A percentile compares a stretch with the other conserved stretches of the same genome.
Conservation (phyloP, 2,113 vertebrate species). For the Sorex fumeus region DNA sequence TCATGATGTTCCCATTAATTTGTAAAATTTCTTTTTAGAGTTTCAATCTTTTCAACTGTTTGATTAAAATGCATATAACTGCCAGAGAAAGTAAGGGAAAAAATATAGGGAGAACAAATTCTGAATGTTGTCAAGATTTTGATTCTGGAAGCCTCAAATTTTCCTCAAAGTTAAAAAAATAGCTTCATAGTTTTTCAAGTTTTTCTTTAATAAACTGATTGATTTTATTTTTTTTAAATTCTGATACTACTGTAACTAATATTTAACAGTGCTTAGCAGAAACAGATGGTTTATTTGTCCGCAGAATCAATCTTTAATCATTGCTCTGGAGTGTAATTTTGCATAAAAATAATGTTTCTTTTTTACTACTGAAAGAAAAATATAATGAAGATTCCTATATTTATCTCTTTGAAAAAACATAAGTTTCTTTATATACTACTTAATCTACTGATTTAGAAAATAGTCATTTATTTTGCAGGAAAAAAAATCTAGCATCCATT, state of each 20-base stretch:
- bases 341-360: slow-evolving; percentile 25
- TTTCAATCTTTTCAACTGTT: neutral
- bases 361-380: slow-evolving; percentile 16
- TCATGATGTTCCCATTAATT: too few species aligned
- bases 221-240: neutral
- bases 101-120: too few species aligned
- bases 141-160: neutral
- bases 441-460: neutral
- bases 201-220: too few species aligned
- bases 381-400: neutral
- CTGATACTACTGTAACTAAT: neutral
- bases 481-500: neutral
- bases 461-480: neutral
- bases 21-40: too few species aligned
- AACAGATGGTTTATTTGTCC: slow-evolving; percentile 59
- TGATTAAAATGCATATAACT: neutral
- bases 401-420: neutral
- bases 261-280: neutral
- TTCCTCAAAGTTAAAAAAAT: neutral
- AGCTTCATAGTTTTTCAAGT: neutral
- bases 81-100: too few species aligned
- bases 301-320: slow-evolving; percentile 75
- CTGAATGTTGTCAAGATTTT: neutral
- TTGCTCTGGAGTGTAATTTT: slow-evolving; percentile 48
- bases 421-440: neutral